These are phyloP conservation scores for Pseudotriccus pelzelni DNA, from an alignment of 2,797 vertebrate species.

Conservation along the genomic window DNA sequence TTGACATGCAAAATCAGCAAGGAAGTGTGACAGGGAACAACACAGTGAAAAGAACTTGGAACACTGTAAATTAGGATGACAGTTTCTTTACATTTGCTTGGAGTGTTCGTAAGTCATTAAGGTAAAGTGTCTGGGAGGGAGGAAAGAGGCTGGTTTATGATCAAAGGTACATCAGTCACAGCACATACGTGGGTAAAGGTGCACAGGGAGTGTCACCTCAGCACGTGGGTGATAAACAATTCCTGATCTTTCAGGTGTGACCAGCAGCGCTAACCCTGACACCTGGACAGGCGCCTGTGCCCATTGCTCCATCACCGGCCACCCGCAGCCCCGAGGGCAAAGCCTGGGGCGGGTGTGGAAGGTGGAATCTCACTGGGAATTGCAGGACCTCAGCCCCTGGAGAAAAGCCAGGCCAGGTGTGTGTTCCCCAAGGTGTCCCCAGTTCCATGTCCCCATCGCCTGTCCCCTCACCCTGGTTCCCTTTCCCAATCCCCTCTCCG, in stretches of 20 bases:
- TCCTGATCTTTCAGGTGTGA: not conserved
- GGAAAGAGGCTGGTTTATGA: not conserved
- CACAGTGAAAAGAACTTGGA: not conserved
- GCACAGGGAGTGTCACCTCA: not conserved
- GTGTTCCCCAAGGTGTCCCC: not conserved
- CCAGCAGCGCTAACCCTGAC: not conserved
- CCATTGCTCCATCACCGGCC: not conserved
- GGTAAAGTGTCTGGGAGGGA: fast-evolving
- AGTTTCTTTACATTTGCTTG: not conserved
- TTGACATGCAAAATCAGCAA: not conserved
- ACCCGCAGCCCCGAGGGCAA: not conserved
- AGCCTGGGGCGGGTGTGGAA: not conserved
- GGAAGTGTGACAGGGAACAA: not conserved
- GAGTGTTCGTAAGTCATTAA: fast-evolving
- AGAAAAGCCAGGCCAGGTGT: not conserved
- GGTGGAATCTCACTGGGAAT: not conserved
- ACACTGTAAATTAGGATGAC: fast-evolving
- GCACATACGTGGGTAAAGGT: not conserved
- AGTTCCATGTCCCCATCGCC: not conserved
- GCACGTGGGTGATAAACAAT: too few species aligned
- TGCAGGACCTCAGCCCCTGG: not conserved
- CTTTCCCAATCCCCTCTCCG: not conserved
- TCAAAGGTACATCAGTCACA: fast-evolving
- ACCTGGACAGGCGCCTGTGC: not conserved
- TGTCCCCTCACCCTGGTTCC: not conserved